These are phyloP conservation scores for Arothron firmamentum DNA, from an alignment of 2,113 vertebrate genomes.

Conservation along the genomic window DNA sequence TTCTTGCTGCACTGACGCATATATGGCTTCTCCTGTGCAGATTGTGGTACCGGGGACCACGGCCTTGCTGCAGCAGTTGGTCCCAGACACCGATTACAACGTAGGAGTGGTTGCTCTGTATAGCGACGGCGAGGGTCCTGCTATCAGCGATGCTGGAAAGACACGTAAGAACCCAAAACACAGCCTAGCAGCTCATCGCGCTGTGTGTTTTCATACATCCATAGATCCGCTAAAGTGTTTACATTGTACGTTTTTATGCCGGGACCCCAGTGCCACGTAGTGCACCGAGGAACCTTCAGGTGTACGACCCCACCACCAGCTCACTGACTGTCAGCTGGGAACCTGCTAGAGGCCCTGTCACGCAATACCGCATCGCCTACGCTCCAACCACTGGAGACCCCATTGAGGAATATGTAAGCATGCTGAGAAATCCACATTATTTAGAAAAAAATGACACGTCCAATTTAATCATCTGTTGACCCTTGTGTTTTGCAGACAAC, in stretches of 20 bases:
- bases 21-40: conserved; percentile 60
- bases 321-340: conserved; percentile 93
- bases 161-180: conserved; percentile 81
- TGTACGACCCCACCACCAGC: conserved; percentile 89
- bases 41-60: conserved; percentile 83
- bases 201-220: no score
- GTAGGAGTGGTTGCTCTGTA: conserved; percentile 87
- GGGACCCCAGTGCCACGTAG: conserved; percentile 82
- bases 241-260: not conserved
- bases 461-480: not conserved
- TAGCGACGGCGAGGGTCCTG: conserved; percentile 85
- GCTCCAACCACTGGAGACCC: conserved; percentile 89
- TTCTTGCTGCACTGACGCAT: not conserved
- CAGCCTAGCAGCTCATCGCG: no score
- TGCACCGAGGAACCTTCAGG: conserved; percentile 87
- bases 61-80: conserved; percentile 80
- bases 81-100: conserved; percentile 85
- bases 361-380: conserved; percentile 90
- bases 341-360: conserved; percentile 89
- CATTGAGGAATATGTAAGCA: conserved; percentile 91
- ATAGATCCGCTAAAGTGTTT: not conserved
- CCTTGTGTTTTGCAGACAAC: conserved; percentile 74
- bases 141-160: conserved; percentile 78
- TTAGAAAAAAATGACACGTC: not conserved
- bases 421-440: not conserved